A percentile compares a stretch with the other conserved stretches of the same genome.
phyloP scores from a whole-genome alignment of 2,888 invertebrate genomes.

The Polydrusus pterygomalis region DNA sequence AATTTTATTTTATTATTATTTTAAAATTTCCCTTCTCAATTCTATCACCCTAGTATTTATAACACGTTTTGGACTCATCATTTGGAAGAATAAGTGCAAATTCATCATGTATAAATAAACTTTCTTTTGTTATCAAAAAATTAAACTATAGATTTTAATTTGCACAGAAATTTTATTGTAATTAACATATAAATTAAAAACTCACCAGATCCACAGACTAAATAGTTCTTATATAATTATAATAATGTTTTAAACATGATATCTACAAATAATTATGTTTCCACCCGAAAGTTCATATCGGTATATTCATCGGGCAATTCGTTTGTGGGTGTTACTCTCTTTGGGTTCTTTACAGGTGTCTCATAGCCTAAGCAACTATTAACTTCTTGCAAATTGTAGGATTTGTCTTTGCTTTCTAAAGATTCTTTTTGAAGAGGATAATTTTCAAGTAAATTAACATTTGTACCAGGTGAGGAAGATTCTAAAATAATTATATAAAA shows the following conservation, averaged over 20 bases:
- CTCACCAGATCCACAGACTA: neutral
- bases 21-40: too few relatives aligned
- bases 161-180: neutral
- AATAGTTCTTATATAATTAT: conserved; percentile 9
- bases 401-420: conserved; percentile 11
- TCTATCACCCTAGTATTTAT: too few relatives aligned
- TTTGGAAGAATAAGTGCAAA: too few relatives aligned
- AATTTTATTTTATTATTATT: too few relatives aligned
- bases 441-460: conserved; percentile 45
- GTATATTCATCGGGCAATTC: conserved; percentile 69
- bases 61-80: too few relatives aligned
- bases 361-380: conserved; percentile 66
- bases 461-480: conserved; percentile 24
- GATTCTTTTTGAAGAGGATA: conserved; percentile 8
- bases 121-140: too few relatives aligned
- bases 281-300: conserved; percentile 64
- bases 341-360: conserved; percentile 68
- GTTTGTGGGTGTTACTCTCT: conserved; percentile 65
- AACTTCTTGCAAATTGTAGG: conserved; percentile 30
- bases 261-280: neutral
- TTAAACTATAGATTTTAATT: conserved; percentile 5
- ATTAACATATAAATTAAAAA: conserved; percentile 5
- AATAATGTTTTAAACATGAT: neutral
- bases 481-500: conserved; percentile 23
- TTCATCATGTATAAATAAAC: too few relatives aligned